A percentile compares a stretch with the other conserved stretches of the same genome.
phyloP scores from a whole-genome alignment of 2,888 invertebrate species.

The Julus scandinavius region DNA sequence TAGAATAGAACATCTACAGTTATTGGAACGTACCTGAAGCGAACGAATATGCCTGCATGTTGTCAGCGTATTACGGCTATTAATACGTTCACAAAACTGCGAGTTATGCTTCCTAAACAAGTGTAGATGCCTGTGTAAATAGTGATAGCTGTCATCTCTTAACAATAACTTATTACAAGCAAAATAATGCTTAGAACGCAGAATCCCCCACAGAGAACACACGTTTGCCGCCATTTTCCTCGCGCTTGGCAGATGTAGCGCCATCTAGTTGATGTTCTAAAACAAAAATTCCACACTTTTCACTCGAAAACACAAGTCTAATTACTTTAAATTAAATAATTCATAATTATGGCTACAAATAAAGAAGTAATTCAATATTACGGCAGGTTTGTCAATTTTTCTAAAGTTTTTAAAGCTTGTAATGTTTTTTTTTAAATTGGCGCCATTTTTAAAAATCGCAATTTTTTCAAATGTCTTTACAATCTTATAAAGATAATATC shows the following conservation, averaged over 20 bases:
- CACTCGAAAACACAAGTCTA: too few species aligned
- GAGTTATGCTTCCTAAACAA: neutral
- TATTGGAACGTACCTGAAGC: neutral
- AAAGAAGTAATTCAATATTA: neutral
- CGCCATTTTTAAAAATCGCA: neutral
- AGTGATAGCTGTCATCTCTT: neutral
- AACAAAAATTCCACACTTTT: neutral
- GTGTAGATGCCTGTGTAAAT: neutral
- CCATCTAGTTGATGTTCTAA: neutral
- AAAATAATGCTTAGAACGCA: neutral
- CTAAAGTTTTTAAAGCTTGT: neutral
- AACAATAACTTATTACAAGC: neutral
- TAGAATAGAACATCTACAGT: too few species aligned
- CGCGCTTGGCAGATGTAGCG: neutral
- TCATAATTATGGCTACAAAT: slow-evolving; percentile 3
- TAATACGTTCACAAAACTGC: neutral
- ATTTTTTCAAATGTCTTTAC: too few species aligned
- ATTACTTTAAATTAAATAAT: neutral
- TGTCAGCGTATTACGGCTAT: neutral
- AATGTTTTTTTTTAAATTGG: neutral
- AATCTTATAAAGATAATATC: too few species aligned
- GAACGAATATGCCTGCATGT: neutral
- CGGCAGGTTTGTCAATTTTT: neutral
- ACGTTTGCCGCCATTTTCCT: neutral
- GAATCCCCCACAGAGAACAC: neutral